Percentiles rank a stretch among this genome's conserved stretches.
Conservation (phyloP, 2,888 invertebrate genomes). For the Parelbella ahira region DNA sequence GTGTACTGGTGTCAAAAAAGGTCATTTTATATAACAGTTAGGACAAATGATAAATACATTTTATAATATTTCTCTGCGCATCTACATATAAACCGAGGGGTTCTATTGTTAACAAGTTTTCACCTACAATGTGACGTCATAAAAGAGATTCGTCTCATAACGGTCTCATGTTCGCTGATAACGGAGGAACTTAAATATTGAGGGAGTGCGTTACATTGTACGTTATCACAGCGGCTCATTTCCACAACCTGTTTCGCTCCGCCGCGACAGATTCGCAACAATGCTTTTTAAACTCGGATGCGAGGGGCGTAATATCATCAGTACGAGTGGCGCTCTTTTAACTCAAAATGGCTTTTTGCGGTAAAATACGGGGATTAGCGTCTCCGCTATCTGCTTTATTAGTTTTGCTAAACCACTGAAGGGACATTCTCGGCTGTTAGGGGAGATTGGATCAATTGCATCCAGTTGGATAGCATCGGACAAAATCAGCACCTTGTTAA, state of each 20-base stretch:
- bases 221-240: conserved; percentile 63
- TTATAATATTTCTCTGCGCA: conserved; percentile 11
- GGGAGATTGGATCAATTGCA: too few relatives aligned
- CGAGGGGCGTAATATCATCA: conserved; percentile 19
- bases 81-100: conserved; percentile 7
- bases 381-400: too few relatives aligned
- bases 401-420: too few relatives aligned
- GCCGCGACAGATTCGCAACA: conserved; percentile 37
- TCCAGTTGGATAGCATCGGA: too few relatives aligned
- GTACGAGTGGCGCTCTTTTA: neutral
- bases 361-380: conserved; percentile 1
- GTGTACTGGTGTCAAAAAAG: too few relatives aligned
- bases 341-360: conserved; percentile 3
- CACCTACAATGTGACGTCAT: conserved; percentile 18
- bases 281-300: conserved; percentile 50
- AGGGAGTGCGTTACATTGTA: conserved; percentile 22
- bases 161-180: conserved; percentile 14
- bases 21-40: too few relatives aligned
- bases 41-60: neutral
- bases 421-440: too few relatives aligned
- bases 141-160: conserved; percentile 27
- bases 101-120: conserved; percentile 23
- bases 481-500: too few relatives aligned
- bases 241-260: conserved; percentile 61
- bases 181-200: conserved; percentile 21